Percentiles rank a stretch among this genome's conserved stretches.
Conservation (phyloP, 2,797 vertebrate species). For the Chelmon rostratus region DNA sequence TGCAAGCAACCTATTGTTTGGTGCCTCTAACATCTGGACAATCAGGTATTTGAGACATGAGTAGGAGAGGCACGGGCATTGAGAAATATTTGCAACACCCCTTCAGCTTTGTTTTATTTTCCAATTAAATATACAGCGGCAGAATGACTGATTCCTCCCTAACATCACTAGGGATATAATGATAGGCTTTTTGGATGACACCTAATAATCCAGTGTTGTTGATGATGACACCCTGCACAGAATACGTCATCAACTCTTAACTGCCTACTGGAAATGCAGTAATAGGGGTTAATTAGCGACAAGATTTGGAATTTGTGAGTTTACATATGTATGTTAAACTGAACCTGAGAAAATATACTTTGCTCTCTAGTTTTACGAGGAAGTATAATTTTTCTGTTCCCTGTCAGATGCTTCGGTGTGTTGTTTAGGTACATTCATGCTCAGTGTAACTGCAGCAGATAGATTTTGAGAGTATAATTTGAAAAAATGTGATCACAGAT, state of each 20-base stretch:
- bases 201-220: background rate
- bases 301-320: background rate
- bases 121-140: too few species aligned
- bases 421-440: background rate
- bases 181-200: background rate
- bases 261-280: background rate
- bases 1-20: slow-evolving; percentile 51
- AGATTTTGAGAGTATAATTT: slow-evolving; percentile 1
- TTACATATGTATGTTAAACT: background rate
- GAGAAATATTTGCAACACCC: slow-evolving; percentile 29
- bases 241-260: background rate
- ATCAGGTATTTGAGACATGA: slow-evolving; percentile 27
- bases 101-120: slow-evolving; percentile 21
- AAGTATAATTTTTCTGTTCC: background rate
- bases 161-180: slow-evolving; percentile 15
- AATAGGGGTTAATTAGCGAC: slow-evolving; percentile 1
- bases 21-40: slow-evolving; percentile 46
- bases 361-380: background rate
- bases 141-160: slow-evolving; percentile 13
- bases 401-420: background rate
- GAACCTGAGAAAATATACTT: background rate
- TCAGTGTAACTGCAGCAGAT: slow-evolving; percentile 9
- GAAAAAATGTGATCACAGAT: slow-evolving; percentile 11
- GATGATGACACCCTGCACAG: background rate
- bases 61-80: background rate